Evolutionary conservation across 2,888 invertebrate genomes (phyloP).

Genomic region (Bombyx huttoni): DNA sequence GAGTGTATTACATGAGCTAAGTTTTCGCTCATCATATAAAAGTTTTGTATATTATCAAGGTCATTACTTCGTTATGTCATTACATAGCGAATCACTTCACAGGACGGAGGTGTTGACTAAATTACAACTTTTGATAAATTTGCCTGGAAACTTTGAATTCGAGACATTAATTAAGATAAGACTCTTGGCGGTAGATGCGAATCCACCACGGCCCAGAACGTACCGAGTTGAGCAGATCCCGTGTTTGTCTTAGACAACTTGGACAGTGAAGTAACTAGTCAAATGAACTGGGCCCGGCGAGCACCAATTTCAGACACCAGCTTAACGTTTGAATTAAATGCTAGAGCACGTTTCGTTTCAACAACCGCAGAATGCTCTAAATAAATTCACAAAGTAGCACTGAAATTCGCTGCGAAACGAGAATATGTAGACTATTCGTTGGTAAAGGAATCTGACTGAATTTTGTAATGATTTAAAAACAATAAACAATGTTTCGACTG

Average conservation of each 20-base stretch:
- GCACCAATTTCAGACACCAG: constrained; percentile 26
- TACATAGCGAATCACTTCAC: neutral
- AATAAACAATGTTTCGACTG: constrained; percentile 9
- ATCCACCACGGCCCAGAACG: constrained; percentile 23
- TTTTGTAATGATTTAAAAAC: constrained; percentile 14
- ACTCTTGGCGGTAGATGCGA: constrained; percentile 28
- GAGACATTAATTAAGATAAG: constrained; percentile 54
- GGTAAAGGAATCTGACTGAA: constrained; percentile 13
- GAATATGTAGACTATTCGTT: constrained; percentile 16
- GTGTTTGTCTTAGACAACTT: constrained; percentile 60
- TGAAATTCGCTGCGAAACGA: constrained; percentile 17
- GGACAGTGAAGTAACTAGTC: constrained; percentile 54
- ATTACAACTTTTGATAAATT: constrained; percentile 41
- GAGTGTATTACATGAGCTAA: too few relatives aligned
- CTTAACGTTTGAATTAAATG: constrained; percentile 50
- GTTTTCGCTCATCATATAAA: too few relatives aligned
- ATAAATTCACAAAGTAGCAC: constrained; percentile 11
- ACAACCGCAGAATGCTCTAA: constrained; percentile 13
- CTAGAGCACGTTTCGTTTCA: constrained; percentile 33
- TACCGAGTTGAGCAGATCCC: constrained; percentile 47
- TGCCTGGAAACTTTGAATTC: constrained; percentile 33
- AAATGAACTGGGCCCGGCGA: constrained; percentile 37
- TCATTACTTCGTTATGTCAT: neutral
- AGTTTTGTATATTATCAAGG: too few relatives aligned
- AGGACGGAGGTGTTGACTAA: constrained; percentile 12